A percentile compares a stretch with the other conserved stretches of the same genome.
phyloP scores from a whole-genome alignment of 2,797 vertebrate species.

The Mallotus villosus region DNA sequence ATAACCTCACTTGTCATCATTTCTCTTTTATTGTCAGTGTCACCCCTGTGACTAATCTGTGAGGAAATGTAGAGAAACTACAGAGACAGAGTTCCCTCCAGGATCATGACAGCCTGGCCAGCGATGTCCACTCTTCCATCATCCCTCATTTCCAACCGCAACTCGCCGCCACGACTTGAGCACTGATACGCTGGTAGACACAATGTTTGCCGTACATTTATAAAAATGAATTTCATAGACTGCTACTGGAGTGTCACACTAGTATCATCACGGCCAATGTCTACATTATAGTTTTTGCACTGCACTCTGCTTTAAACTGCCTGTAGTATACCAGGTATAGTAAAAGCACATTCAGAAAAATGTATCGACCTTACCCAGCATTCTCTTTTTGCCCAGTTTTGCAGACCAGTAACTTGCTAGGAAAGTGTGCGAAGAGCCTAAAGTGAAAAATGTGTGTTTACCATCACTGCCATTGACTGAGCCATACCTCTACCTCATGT shows the following conservation, averaged over 20 bases:
- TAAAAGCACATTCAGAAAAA: neutral
- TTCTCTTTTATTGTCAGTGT: too few relatives aligned
- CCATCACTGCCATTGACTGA: too few relatives aligned
- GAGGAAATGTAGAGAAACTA: neutral
- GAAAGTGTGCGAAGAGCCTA: conserved; percentile 89
- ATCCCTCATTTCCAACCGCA: conserved; percentile 76
- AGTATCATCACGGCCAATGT: neutral
- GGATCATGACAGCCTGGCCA: conserved; percentile 71
- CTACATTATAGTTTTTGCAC: too few relatives aligned
- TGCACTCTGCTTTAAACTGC: too few relatives aligned
- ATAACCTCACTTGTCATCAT: neutral
- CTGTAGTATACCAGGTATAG: neutral
- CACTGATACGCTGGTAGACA: conserved; percentile 83
- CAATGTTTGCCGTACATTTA: neutral
- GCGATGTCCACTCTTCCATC: conserved; percentile 82
- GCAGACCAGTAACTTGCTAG: conserved; percentile 88
- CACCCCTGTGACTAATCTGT: too few relatives aligned
- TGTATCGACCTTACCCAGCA: conserved; percentile 75
- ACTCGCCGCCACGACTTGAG: conserved; percentile 82
- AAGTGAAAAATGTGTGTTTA: conserved; percentile 23
- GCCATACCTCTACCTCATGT: too few relatives aligned
- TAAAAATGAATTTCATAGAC: neutral
- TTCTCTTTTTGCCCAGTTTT: conserved; percentile 83
- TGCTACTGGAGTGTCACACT: neutral
- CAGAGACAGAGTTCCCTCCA: conserved; percentile 69